phyloP scores from a whole-genome alignment of 1,140 invertebrate genomes.

The Coelopa frigida region DNA sequence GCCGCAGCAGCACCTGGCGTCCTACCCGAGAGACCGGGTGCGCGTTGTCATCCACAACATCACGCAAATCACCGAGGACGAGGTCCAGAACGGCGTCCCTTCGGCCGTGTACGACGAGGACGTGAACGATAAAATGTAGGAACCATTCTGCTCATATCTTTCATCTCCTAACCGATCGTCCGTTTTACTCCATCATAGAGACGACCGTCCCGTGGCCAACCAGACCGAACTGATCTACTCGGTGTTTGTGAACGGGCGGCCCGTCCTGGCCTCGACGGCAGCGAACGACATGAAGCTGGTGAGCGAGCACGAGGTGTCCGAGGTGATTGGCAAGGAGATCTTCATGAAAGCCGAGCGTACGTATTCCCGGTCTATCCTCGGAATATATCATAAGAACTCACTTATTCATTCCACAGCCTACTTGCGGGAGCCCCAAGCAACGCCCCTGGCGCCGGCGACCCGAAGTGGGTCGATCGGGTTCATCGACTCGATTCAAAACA shows the following conservation, averaged over 20 bases:
- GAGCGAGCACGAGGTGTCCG: conserved; percentile 62
- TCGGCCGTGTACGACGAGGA: conserved; percentile 25
- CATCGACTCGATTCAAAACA: conserved; percentile 49
- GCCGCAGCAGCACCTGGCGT: conserved; percentile 16
- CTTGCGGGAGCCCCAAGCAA: conserved; percentile 53
- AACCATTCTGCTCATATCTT: not conserved
- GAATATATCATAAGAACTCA: not conserved
- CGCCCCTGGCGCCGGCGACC: conserved; percentile 54
- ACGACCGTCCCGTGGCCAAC: conserved; percentile 35
- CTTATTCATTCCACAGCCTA: conserved; percentile 53
- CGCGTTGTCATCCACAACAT: conserved; percentile 48
- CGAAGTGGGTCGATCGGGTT: conserved; percentile 57
- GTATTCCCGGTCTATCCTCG: conserved; percentile 19
- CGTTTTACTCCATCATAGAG: conserved; percentile 15
- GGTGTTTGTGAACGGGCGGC: conserved; percentile 65
- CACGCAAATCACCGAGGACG: conserved; percentile 38
- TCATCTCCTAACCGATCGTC: not conserved
- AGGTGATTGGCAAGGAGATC: conserved; percentile 66
- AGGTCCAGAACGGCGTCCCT: conserved; percentile 29
- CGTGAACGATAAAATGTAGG: conserved; percentile 42
- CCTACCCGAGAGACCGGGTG: conserved; percentile 27
- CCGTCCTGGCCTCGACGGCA: conserved; percentile 67
- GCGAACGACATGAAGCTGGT: conserved; percentile 71
- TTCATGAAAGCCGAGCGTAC: conserved; percentile 77
- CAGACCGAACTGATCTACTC: conserved; percentile 61